Evolutionary conservation across 2,797 vertebrate genomes (phyloP), one percentile per base, ranked within the genome.

Genomic region (Phrynocephalus guinanensis): DNA sequence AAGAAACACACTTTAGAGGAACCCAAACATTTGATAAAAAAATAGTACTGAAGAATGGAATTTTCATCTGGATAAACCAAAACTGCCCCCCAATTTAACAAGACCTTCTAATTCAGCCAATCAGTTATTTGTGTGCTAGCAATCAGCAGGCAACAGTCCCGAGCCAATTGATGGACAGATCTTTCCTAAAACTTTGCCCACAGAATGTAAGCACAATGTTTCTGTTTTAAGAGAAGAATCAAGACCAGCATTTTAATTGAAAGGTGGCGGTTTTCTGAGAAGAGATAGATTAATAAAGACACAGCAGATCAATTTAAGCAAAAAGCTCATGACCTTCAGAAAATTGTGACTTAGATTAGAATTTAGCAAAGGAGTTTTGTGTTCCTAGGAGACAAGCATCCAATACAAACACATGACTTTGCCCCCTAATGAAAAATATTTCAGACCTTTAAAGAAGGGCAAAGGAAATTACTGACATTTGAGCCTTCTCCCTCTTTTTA

Each of bases 331-430:
- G 70, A 88, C 78, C 87, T 88, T 88, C 78, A 68, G 30, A 81
- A 85, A 81, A 85, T 88, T 84, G 84, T 75, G 76, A 73, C 79
- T 88, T 88, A 38, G 68, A 88, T 75, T 75, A 80, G 60, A 84
- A 72, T 60, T 0, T 70, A 88, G 84, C 28, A 5, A 28, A 87
- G 77, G 30, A 91, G 22, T 22, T 79, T 0, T 0, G 67, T 10
- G 38, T 82, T 86, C 70, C 72, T 33, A 84, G 33, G 83, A 67
- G 67, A 79, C 11, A 26, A 91, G 81, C 18, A 79, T 28, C 50
- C n/a, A 13, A 6, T 68, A 90, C 52, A 89, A 89, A 73, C 48
- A 33, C 50, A 88, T 86, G 9, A 80, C 1, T 0, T 81, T 88
- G 87, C 33, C 60, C 24, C 38, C 84, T 91, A 92, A 79, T 75